Percentiles rank a stretch among this genome's conserved stretches.
Evolutionary conservation across 1,140 invertebrate genomes (phyloP).

Genomic region (Brachionus asplanchnoidis): DNA sequence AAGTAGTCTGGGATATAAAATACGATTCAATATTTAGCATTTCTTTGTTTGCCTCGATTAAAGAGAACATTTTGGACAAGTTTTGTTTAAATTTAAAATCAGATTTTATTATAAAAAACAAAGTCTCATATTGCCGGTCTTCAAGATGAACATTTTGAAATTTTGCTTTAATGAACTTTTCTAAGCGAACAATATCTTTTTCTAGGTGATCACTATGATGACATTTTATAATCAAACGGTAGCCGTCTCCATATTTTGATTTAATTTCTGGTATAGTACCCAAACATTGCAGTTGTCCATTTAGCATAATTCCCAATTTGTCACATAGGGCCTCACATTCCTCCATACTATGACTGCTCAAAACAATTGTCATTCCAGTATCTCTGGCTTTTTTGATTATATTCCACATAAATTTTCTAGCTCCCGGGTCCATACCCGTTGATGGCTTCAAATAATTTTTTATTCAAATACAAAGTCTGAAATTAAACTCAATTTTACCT

Average conservation of each 20-base stretch:
- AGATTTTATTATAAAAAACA: slow-evolving; percentile 24
- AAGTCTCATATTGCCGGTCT: slow-evolving; percentile 18
- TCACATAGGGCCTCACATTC: slow-evolving; percentile 45
- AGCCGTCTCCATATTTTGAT: slow-evolving; percentile 58
- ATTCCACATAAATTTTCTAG: slow-evolving; percentile 37
- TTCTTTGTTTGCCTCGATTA: slow-evolving; percentile 29
- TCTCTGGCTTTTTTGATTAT: slow-evolving; percentile 35
- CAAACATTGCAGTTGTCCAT: slow-evolving; percentile 55
- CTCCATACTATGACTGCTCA: slow-evolving; percentile 41
- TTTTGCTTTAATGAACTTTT: background rate
- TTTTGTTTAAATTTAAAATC: slow-evolving; percentile 3
- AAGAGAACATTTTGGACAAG: slow-evolving; percentile 20
- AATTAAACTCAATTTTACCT: slow-evolving; percentile 48
- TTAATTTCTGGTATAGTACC: slow-evolving; percentile 58
- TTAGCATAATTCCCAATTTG: slow-evolving; percentile 27
- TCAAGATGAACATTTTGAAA: slow-evolving; percentile 2
- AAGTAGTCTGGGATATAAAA: slow-evolving; percentile 38
- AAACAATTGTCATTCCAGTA: slow-evolving; percentile 25
- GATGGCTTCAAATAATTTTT: background rate
- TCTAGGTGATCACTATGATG: slow-evolving; percentile 27
- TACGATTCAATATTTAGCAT: slow-evolving; percentile 30
- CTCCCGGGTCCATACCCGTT: slow-evolving; percentile 10
- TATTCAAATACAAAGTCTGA: background rate
- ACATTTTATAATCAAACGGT: slow-evolving; percentile 43
- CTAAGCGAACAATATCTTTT: background rate